Base-by-base conservation (phyloP, 30 jellyfish, hydroid and myxozoan species). In the Nemopilema nomurai region DNA sequence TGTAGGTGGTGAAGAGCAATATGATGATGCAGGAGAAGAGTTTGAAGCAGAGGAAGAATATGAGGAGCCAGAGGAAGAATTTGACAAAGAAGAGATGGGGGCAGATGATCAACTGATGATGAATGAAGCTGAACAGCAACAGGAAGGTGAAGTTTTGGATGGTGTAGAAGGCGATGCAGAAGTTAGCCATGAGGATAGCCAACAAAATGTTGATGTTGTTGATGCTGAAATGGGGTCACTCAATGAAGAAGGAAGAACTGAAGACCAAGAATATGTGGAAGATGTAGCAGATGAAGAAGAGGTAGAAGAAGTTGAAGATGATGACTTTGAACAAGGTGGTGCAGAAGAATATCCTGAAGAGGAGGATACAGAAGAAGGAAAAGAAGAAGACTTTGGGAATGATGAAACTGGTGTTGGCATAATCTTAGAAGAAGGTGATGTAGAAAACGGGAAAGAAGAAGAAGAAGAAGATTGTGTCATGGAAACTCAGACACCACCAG, bases 11-110 rank as follows among this genome's bases (percentile, higher is more conserved):
- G 83, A 81, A 49, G 95, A 76, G 1, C 76, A 24, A 18, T 49
- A 52, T 28, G 89, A 86, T 64, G 85, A 53, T 27, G 74, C 71
- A 17, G 94, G 68, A 28, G 74, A 51, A 29, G 87, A 69, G 49
- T 18, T 8, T 17, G 78, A 31, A 25, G 20, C 16, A 25, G 86
- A 33, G 16, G 82, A 77, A 49, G 83, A 21, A 22, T 74, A 62
- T n/a, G 79, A 31, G 29, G 67, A 65, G 1, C 52, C 66, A 31
- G 87, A 74, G 22, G 62, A 49, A 7, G 83, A 63, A 21, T 29
- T 49, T 64, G 87, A 32, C 18, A 88, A 50, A 3, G 93, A 32
- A 18, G 81, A 62, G 8, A 80, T 28, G 8, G 70, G 6, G 28
- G 67, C 20, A 20, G 77, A 81, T 8, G 84, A 68, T 20, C 64